phyloP scores from a whole-genome alignment of 2,797 vertebrate genomes.

The Simalia tracyae region DNA sequence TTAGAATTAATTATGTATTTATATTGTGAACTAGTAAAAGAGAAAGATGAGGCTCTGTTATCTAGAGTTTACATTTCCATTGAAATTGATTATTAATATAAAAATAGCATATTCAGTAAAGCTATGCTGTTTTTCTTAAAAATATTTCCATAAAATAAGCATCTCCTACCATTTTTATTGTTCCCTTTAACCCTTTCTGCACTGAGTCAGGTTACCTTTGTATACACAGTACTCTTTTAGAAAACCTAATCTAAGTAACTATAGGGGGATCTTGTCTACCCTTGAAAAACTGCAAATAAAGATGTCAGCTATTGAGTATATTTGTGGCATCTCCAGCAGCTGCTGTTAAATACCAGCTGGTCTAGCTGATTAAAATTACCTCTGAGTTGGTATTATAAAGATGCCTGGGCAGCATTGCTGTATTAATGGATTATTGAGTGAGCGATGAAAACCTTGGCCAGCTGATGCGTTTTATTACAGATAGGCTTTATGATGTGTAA shows the following conservation, averaged over 20 bases:
- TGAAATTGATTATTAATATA: slow-evolving; percentile 51
- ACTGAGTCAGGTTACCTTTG: slow-evolving; percentile 61
- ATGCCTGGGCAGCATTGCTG: slow-evolving; percentile 84
- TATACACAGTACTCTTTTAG: slow-evolving; percentile 58
- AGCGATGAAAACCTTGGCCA: slow-evolving; percentile 87
- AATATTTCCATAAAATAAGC: slow-evolving; percentile 57
- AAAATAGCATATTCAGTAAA: slow-evolving; percentile 65
- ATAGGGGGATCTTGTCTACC: slow-evolving; percentile 81
- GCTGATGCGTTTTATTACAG: slow-evolving; percentile 88
- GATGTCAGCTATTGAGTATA: slow-evolving; percentile 86
- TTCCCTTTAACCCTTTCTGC: slow-evolving; percentile 45
- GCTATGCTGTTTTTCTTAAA: slow-evolving; percentile 11
- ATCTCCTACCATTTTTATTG: slow-evolving; percentile 38
- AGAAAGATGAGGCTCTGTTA: slow-evolving; percentile 30
- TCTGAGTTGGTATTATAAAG: slow-evolving; percentile 87
- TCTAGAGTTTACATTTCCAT: slow-evolving; percentile 51
- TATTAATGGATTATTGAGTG: slow-evolving; percentile 91
- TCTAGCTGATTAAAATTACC: slow-evolving; percentile 90
- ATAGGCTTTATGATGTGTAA: slow-evolving; percentile 87
- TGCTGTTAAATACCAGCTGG: slow-evolving; percentile 90
- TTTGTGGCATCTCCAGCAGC: slow-evolving; percentile 86
- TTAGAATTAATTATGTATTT: slow-evolving; percentile 59
- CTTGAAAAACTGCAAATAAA: slow-evolving; percentile 87
- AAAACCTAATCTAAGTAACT: slow-evolving; percentile 79
- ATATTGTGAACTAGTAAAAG: slow-evolving; percentile 27